phyloP scores from a whole-genome alignment of 2,113 vertebrate genomes.

The Leuciscus idus region DNA sequence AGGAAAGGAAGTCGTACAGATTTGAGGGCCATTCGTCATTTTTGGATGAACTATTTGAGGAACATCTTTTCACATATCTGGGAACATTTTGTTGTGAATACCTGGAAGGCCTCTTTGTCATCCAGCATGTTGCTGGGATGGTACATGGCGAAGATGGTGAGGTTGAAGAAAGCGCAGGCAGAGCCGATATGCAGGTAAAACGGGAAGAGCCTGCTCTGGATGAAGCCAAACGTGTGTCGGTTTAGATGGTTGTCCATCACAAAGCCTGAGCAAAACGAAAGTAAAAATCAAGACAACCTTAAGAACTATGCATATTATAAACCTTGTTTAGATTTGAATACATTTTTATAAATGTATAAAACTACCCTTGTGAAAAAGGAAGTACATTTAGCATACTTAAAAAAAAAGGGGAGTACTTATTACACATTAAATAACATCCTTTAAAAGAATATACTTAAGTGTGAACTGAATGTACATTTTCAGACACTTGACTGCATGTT shows the following conservation, averaged over 20 bases:
- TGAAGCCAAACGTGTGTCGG: constrained; percentile 79
- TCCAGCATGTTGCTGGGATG: constrained; percentile 77
- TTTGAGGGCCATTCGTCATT: neutral
- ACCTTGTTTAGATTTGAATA: neutral
- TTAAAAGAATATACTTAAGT: neutral
- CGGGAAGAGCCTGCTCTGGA: constrained; percentile 81
- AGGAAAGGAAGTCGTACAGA: neutral
- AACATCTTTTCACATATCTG: neutral
- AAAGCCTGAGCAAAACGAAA: constrained; percentile 67
- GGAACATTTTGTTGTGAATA: constrained; percentile 36
- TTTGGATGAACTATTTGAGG: neutral
- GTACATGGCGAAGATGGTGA: constrained; percentile 77
- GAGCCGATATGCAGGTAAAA: constrained; percentile 82
- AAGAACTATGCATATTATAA: neutral
- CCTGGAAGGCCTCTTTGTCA: constrained; percentile 77
- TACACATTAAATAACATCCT: neutral
- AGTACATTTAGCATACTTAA: neutral
- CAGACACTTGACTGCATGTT: neutral
- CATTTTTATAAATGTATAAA: neutral
- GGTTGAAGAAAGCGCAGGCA: constrained; percentile 82
- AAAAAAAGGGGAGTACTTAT: neutral
- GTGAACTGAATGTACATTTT: neutral
- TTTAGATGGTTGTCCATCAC: constrained; percentile 82
- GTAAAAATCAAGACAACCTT: neutral
- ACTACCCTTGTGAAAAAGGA: neutral